Base-by-base conservation (phyloP, 2,113 vertebrate species). In the Telmatochromis bifrenatus region DNA sequence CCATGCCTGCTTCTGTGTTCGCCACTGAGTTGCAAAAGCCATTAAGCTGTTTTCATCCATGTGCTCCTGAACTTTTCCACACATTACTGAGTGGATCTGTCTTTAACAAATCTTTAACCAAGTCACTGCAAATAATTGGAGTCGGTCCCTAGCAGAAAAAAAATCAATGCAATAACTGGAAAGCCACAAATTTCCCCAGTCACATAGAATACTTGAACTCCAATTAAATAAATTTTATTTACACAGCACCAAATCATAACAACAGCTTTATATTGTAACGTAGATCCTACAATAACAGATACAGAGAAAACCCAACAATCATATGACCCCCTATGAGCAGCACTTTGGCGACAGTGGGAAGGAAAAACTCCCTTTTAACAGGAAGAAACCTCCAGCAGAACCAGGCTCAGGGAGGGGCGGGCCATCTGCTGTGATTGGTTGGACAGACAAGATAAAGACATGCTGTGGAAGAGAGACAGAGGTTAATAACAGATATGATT, bases 91-190 rank as follows among this genome's bases (percentile, higher is more conserved):
- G 37, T 4, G 10, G n/a, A 70, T n/a, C 37, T 42, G 65, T 21
- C 0, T 23, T 13, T 70, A 9, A 42, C 7, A 70, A 70, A 23
- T 70, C 35, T 70, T 70, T 42, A 39, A 14, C 35, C 0, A 13
- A 70, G 19, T 5, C 17, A 31, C 31, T n/a, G 19, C 17, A n/a
- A n/a, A 0, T 65, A n/a, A 0, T 2, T 7, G 1, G 0, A 62
- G 15, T 62, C 1, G 4, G 23, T 56, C 55, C 55, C 3, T 56
- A 28, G 55, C 0, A 15, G 55, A 14, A 56, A 56, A 58, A n/a
- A 65, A 35, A 11, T n/a, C 17, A 7, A 65, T 5, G 31, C 17
- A 35, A 0, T 62, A 33, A 35, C 6, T 62, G 9, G 31, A 3
- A 33, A 65, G 19, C 33, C 17, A 65, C 31, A n/a, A 62, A 62